Conservation (phyloP, 2,797 vertebrate genomes). For the Linurgus olivaceus region DNA sequence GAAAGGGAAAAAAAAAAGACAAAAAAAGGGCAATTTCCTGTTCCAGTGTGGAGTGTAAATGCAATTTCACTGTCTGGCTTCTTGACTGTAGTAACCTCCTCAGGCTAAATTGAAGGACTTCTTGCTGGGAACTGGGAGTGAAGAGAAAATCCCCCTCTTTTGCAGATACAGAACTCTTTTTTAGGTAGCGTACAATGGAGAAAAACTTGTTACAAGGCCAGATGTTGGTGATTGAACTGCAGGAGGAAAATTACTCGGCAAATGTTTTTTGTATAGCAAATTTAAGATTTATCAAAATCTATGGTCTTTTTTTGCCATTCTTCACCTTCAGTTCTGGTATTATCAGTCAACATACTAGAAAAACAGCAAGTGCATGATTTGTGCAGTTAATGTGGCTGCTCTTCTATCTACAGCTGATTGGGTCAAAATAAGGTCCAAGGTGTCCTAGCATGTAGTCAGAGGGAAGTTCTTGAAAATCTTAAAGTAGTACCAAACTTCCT, state of each 20-base stretch:
- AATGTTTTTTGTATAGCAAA: neutral
- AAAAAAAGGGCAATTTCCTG: slow-evolving; percentile 49
- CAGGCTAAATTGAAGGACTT: slow-evolving; percentile 43
- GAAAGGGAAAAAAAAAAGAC: neutral
- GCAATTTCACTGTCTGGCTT: slow-evolving; percentile 2
- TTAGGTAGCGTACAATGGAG: neutral
- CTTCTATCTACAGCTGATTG: neutral
- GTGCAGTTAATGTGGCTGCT: neutral
- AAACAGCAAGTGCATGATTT: neutral
- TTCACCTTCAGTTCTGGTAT: neutral
- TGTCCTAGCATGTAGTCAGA: neutral
- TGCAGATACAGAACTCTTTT: neutral
- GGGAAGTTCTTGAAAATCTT: neutral
- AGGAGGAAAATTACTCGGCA: neutral
- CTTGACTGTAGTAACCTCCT: slow-evolving; percentile 50
- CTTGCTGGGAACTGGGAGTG: slow-evolving; percentile 35
- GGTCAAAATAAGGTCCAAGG: neutral
- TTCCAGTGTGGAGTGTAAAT: slow-evolving; percentile 13
- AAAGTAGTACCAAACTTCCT: neutral
- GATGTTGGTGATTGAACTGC: neutral
- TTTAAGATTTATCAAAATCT: neutral
- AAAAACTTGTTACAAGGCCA: neutral
- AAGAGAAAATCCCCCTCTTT: neutral
- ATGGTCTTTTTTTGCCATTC: neutral
- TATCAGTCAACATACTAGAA: neutral